Evolutionary conservation across 2,888 invertebrate species (phyloP).

Genomic region (Iphiclides podalirius): DNA sequence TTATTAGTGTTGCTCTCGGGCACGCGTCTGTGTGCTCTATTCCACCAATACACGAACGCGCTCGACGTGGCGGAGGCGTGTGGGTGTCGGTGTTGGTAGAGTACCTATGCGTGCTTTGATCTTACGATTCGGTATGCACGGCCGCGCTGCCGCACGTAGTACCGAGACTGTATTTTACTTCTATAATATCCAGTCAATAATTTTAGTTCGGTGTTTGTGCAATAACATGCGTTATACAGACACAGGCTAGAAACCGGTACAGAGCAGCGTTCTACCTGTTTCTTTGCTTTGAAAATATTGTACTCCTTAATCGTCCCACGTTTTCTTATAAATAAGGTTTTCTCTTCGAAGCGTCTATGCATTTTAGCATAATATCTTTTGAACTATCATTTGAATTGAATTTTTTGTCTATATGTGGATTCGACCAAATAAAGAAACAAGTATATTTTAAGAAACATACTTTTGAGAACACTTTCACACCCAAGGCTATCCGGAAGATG

Average conservation of each 20-base stretch:
- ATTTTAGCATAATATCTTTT: slow-evolving; percentile 3
- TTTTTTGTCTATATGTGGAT: neutral
- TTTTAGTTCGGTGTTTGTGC: slow-evolving; percentile 74
- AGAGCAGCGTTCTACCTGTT: slow-evolving; percentile 24
- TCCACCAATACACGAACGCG: slow-evolving; percentile 47
- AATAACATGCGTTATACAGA: slow-evolving; percentile 61
- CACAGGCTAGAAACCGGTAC: slow-evolving; percentile 33
- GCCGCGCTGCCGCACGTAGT: slow-evolving; percentile 72
- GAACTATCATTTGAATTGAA: neutral
- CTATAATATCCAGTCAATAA: slow-evolving; percentile 75
- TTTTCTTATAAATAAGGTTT: slow-evolving; percentile 5
- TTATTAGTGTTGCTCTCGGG: slow-evolving; percentile 59
- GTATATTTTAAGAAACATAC: neutral
- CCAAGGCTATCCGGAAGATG: slow-evolving; percentile 5
- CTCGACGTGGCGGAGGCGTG: slow-evolving; percentile 48
- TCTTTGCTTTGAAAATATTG: slow-evolving; percentile 13
- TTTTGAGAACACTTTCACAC: slow-evolving; percentile 16
- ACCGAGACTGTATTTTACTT: slow-evolving; percentile 70
- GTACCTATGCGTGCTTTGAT: slow-evolving; percentile 79
- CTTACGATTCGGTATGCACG: slow-evolving; percentile 75
- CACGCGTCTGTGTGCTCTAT: slow-evolving; percentile 55
- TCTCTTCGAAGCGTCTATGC: neutral
- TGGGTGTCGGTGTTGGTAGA: slow-evolving; percentile 74
- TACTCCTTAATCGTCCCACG: slow-evolving; percentile 4
- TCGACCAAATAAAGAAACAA: slow-evolving; percentile 3